A percentile compares a stretch with the other conserved stretches of the same genome.
These are phyloP conservation scores for Pandemis corylana DNA, from an alignment of 2,888 invertebrate species.

Conservation along the genomic window DNA sequence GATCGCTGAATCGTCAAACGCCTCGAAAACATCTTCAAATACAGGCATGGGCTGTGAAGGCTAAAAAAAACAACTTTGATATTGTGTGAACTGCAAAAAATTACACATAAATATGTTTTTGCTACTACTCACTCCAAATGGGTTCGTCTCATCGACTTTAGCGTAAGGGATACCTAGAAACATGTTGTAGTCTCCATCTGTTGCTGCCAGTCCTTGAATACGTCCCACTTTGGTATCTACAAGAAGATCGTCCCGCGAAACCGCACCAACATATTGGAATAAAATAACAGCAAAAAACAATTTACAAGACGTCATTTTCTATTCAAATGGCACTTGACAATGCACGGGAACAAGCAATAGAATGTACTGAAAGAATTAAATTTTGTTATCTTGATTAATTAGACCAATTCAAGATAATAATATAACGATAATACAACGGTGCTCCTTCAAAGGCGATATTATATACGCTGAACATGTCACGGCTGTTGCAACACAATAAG, in stretches of 20 bases:
- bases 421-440: no score
- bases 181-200: slow-evolving; percentile 57
- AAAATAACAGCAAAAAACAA: neutral
- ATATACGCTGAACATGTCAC: no score
- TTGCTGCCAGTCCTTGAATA: slow-evolving; percentile 55
- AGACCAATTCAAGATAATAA: no score
- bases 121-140: slow-evolving; percentile 63
- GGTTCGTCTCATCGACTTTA: slow-evolving; percentile 58
- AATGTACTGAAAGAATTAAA: no score
- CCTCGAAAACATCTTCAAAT: slow-evolving; percentile 33
- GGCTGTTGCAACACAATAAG: no score
- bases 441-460: no score
- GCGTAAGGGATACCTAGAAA: slow-evolving; percentile 72
- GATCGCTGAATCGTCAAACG: slow-evolving; percentile 33
- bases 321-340: no score
- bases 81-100: no score
- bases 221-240: slow-evolving; percentile 55
- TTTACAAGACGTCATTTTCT: no score
- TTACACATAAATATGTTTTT: no score
- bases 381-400: no score
- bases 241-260: slow-evolving; percentile 46
- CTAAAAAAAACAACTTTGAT: neutral
- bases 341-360: no score
- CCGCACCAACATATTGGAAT: slow-evolving; percentile 13
- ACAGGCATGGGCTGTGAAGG: slow-evolving; percentile 20